phyloP scores from a whole-genome alignment of 2,113 vertebrate genomes.

The Lonchura striata region DNA sequence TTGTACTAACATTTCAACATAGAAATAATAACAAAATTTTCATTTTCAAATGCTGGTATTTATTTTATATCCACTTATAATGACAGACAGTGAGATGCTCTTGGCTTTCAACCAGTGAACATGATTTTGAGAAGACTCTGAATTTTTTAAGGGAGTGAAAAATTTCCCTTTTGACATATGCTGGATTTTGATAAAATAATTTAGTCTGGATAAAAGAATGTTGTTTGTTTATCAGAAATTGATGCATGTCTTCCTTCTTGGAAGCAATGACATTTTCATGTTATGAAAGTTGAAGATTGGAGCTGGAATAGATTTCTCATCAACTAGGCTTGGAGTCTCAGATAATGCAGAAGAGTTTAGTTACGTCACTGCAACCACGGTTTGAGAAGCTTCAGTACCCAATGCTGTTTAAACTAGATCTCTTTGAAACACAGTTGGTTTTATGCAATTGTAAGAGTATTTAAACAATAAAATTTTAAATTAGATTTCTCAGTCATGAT shows the following conservation, averaged over 20 bases:
- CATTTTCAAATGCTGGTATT: rapidly evolving
- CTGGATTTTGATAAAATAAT: not conserved
- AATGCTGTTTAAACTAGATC: not conserved
- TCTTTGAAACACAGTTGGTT: not conserved
- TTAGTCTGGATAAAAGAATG: not conserved
- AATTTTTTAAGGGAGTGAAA: not conserved
- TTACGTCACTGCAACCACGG: not conserved
- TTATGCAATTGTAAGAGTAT: not conserved
- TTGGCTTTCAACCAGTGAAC: not conserved
- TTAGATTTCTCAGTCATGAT: not conserved
- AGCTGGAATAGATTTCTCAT: not conserved
- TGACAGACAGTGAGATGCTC: not conserved
- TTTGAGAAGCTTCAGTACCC: not conserved
- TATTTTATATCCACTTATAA: not conserved
- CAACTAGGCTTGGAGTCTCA: not conserved
- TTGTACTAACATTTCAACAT: not conserved
- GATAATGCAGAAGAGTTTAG: not conserved
- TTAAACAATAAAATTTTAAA: not conserved
- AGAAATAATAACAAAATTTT: not conserved
- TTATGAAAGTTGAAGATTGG: not conserved
- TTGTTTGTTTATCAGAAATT: not conserved
- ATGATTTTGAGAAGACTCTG: not conserved
- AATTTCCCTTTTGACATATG: not conserved
- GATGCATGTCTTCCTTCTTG: not conserved
- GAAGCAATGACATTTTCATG: not conserved